Evolutionary conservation across 2,797 vertebrate species (phyloP).

Genomic region (Agapornis canus): DNA sequence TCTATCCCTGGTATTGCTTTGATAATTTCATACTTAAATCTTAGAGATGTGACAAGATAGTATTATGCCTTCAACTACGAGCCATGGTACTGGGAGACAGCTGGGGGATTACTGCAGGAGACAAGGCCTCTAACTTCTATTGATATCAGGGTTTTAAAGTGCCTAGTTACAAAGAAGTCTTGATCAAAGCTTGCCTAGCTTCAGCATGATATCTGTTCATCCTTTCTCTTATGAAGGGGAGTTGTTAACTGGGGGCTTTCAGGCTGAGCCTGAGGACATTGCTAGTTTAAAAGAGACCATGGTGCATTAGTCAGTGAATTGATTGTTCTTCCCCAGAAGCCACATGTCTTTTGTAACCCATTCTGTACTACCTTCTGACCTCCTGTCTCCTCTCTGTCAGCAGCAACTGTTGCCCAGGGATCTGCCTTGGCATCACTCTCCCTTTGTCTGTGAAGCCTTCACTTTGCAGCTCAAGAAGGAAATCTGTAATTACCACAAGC

Average conservation of each 20-base stretch:
- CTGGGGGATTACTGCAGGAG: not conserved
- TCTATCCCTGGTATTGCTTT: not conserved
- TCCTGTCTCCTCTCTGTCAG: not conserved
- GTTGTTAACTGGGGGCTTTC: not conserved
- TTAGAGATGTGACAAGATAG: not conserved
- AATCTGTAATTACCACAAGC: not conserved
- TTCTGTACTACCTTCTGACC: not conserved
- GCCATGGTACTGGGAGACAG: not conserved
- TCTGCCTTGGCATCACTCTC: not conserved
- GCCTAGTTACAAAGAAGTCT: not conserved
- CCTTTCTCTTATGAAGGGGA: not conserved
- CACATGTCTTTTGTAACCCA: not conserved
- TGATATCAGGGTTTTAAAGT: not conserved
- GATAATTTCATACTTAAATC: not conserved
- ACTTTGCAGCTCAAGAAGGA: not conserved
- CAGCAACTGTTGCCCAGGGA: not conserved
- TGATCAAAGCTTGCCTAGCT: not conserved
- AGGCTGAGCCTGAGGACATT: not conserved
- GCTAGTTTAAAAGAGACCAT: not conserved
- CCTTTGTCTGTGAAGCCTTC: not conserved
- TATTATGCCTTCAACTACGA: not conserved
- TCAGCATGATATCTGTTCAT: not conserved
- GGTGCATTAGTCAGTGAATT: not conserved
- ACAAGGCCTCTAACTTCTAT: not conserved
- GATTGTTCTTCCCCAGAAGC: not conserved